phyloP scores from a whole-genome alignment of 2,797 vertebrate species.

The Centropyge bicolor region DNA sequence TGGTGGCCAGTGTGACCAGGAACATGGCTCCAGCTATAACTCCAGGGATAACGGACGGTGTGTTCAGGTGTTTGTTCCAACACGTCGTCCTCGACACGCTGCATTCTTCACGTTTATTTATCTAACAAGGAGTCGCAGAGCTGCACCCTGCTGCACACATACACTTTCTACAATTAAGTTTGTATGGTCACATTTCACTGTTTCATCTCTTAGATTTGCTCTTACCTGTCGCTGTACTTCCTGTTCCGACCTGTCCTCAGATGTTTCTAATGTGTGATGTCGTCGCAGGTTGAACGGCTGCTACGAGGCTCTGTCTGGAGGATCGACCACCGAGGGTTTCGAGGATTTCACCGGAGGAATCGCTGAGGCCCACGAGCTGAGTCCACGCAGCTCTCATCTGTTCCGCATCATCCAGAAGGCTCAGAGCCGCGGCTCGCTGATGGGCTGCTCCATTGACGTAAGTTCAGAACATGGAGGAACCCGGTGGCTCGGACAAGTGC shows the following conservation, averaged over 20 bases:
- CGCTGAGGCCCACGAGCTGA: slow-evolving; percentile 88
- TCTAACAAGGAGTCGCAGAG: neutral
- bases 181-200: too few relatives aligned
- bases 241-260: neutral
- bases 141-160: neutral
- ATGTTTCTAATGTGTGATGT: neutral
- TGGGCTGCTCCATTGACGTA: slow-evolving; percentile 92
- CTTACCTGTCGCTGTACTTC: too few relatives aligned
- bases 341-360: slow-evolving; percentile 89
- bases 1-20: too few relatives aligned
- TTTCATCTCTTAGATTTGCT: too few relatives aligned
- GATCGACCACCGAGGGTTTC: slow-evolving; percentile 90
- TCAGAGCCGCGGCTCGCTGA: slow-evolving; percentile 87
- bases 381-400: slow-evolving; percentile 82
- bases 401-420: slow-evolving; percentile 92
- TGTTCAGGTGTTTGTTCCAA: neutral
- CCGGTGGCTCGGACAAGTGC: too few relatives aligned
- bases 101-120: neutral
- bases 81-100: neutral
- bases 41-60: too few relatives aligned
- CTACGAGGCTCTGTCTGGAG: slow-evolving; percentile 91
- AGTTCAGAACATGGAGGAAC: slow-evolving; percentile 44
- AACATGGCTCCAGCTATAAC: too few relatives aligned
- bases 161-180: neutral
- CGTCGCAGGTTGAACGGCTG: slow-evolving; percentile 86